Base-by-base conservation (phyloP, 2,888 invertebrate species). In the Tenthredo notha region DNA sequence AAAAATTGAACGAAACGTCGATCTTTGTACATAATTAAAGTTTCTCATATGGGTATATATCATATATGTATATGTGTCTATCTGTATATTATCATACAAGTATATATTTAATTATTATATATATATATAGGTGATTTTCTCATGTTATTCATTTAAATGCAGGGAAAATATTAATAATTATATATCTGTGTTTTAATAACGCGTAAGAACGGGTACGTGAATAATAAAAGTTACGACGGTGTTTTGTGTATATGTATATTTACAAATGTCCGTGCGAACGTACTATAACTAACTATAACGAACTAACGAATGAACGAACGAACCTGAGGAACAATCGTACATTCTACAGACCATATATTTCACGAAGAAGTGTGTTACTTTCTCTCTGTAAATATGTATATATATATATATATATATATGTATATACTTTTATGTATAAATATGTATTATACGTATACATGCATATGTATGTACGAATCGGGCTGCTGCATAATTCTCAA, bases 351-450 rank as follows among this genome's bases (percentile, higher is more conserved):
- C 29, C 40, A 43, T 40, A 40, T 74, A 43, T 74, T 74, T 15
- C 43, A 74, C n/a, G 54, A 25, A 9, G n/a, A 74, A 74, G 74
- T 40, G 74, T 74, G 74, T 43, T 74, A 74, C 74, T 74, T 74
- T 74, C 74, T 74, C 74, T 74, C 74, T 40, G 74, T 40, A 43
- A 40, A 43, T 29, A 72, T 72, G 37, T 29, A 70, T 37, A 70
- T n/a, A 33, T 1, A 33, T n/a, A 33, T 1, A 33, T n/a, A 33
- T 18, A 67, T n/a, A 33, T 1, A 33, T n/a, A 33, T 43, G 1
- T 47, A 33, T 33, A 67, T 33, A 15, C 15, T 10, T 29, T 1
- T 33, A 29, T 29, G 33, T 67, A 67, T 67, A 67, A 2, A 29
- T 29, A 29, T 29, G 29, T 29, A 29, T 2, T 29, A 29, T 29